Evolutionary conservation across 1,140 invertebrate genomes (phyloP), one percentile per base, ranked within the genome.

Genomic region (Lutraria rhynchaena): DNA sequence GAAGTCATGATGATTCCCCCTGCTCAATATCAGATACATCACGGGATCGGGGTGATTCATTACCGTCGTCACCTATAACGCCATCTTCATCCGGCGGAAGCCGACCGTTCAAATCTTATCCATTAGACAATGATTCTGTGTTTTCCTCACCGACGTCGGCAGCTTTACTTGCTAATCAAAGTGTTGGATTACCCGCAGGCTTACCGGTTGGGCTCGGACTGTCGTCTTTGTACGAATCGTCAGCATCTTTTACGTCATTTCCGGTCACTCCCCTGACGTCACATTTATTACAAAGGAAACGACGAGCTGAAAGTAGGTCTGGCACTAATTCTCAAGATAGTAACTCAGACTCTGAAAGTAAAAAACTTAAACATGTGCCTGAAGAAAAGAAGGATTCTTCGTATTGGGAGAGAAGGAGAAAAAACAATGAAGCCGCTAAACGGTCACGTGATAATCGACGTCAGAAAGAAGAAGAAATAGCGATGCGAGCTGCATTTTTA

Each of bases 351-450:
- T 57, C 77, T n/a, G 60, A 76, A 15, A 55, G 74, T 9, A 87
- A 89, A 83, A 86, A 82, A 55, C 71, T 73, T 55, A 85, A 85
- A 65, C 82, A 86, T 24, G 86, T 92, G 5, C 91, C 92, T 11
- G 91, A 91, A 41, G 87, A 91, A 11, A 89, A 88, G 29, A 96
- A 96, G 89, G 97, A 98, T 88, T 95, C 95, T 0, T 95, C 95
- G 0, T 99, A 99, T 89, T 95, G 95, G 93, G 97, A 98, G 88
- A 94, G 97, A 76, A 93, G 98, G 13, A 94, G 95, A 74, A 98
- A 98, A 90, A 99, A 99, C 90, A 99, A 99, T 90, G 96, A 96
- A 84, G 98, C 98, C 24, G 98, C 98, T 0, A 99, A 99, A 91
- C 94, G 97, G 73, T 98, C 97, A 0, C 93, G 98, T 49, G 98